A percentile compares a stretch with the other conserved stretches of the same genome.
phyloP scores from a whole-genome alignment of 2,888 invertebrate genomes.

The Himalopsyche anomala region DNA sequence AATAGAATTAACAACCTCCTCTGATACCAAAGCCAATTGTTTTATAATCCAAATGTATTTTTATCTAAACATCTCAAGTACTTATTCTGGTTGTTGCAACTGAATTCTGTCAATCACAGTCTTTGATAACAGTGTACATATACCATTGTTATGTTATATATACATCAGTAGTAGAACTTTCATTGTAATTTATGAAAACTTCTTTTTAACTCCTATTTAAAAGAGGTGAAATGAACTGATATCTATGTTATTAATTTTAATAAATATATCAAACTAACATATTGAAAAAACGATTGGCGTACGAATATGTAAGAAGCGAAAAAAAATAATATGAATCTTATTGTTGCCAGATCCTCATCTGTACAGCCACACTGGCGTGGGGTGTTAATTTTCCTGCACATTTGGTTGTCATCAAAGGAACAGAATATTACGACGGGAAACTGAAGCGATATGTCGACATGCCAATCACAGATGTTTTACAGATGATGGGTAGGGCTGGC shows the following conservation, averaged over 20 bases:
- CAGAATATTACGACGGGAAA: constrained; percentile 99
- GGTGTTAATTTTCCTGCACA: constrained; percentile 99
- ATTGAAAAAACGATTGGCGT: no score
- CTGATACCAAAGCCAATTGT: no score
- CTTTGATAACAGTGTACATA: background rate
- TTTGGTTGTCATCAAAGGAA: constrained; percentile 98
- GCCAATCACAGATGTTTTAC: constrained; percentile 99
- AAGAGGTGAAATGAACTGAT: no score
- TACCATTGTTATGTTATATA: background rate
- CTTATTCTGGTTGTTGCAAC: no score
- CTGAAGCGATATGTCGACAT: constrained; percentile 98
- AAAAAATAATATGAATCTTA: background rate
- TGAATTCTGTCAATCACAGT: no score
- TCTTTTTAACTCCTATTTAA: constrained; percentile 26
- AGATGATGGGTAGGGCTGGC: constrained; percentile 99
- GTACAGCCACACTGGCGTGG: constrained; percentile 99
- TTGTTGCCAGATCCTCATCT: constrained; percentile 85
- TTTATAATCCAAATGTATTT: no score
- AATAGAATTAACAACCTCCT: no score
- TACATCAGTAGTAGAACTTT: background rate
- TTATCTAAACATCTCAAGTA: no score
- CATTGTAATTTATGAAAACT: background rate
- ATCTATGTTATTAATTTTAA: no score
- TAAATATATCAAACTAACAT: no score
- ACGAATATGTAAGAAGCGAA: no score